phyloP scores from a whole-genome alignment of 2,797 vertebrate species.

The Rhodeus uyekii region DNA sequence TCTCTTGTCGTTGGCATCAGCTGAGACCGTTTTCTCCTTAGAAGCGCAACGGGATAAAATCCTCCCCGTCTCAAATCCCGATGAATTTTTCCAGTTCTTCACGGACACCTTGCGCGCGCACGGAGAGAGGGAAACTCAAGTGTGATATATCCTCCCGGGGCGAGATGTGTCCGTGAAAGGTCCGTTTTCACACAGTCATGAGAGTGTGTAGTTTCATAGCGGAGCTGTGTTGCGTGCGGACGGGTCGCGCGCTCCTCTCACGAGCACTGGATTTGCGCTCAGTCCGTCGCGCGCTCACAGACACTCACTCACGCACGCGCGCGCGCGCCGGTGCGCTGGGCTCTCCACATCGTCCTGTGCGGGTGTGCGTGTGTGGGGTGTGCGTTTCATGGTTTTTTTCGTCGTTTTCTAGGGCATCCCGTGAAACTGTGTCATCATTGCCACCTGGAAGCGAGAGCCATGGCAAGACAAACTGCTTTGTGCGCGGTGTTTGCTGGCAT shows the following conservation, averaged over 20 bases:
- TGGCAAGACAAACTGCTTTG: constrained; percentile 4
- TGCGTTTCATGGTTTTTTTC: background rate
- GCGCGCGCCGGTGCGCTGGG: constrained; percentile 19
- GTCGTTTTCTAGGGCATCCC: constrained; percentile 31
- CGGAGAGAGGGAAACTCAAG: background rate
- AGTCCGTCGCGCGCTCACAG: constrained; percentile 36
- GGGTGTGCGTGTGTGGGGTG: background rate
- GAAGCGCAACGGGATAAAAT: constrained; percentile 43
- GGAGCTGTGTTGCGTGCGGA: constrained; percentile 36
- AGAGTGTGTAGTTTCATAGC: background rate
- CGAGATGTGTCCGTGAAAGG: background rate
- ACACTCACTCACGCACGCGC: constrained; percentile 23
- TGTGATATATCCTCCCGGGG: constrained; percentile 12
- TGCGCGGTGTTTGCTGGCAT: background rate
- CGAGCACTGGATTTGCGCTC: constrained; percentile 39
- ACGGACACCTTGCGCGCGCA: constrained; percentile 20
- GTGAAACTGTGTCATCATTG: background rate
- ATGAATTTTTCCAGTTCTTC: background rate
- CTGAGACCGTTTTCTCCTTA: constrained; percentile 36
- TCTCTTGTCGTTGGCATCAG: constrained; percentile 24
- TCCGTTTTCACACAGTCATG: constrained; percentile 12
- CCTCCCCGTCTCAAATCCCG: constrained; percentile 37
- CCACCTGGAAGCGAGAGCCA: background rate
- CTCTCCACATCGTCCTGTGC: constrained; percentile 24
- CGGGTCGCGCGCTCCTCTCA: constrained; percentile 45